These are phyloP conservation scores for Eunapius fragilis DNA, from an alignment of 37 sponge, comb jelly and placozoan species.

Conservation along the genomic window DNA sequence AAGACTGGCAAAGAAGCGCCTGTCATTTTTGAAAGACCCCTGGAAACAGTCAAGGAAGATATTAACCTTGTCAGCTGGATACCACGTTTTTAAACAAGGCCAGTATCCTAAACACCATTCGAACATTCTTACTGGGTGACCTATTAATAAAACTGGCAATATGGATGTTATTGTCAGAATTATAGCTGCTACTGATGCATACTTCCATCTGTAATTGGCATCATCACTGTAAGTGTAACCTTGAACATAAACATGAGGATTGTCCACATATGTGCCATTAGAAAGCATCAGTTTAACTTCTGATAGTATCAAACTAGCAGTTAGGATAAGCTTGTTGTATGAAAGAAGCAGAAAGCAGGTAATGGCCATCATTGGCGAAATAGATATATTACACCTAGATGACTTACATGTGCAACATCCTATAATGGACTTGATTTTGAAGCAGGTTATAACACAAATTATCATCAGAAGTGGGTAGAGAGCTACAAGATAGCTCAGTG, in stretches of 20 bases:
- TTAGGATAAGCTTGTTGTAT: slow-evolving; percentile 38
- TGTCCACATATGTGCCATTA: neutral
- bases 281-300: neutral
- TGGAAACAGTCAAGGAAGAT: slow-evolving; percentile 54
- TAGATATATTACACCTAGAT: neutral
- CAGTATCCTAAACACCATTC: neutral
- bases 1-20: slow-evolving; percentile 52
- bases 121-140: neutral
- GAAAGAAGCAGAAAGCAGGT: slow-evolving; percentile 55
- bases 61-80: slow-evolving; percentile 12
- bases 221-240: neutral
- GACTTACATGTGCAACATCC: neutral
- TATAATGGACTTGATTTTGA: neutral
- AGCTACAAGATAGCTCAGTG: slow-evolving; percentile 37
- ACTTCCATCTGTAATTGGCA: neutral
- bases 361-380: neutral
- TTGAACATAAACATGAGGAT: neutral
- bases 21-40: slow-evolving; percentile 50
- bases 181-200: neutral
- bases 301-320: slow-evolving; percentile 26
- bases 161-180: neutral
- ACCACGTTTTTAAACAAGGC: neutral
- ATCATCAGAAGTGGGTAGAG: slow-evolving; percentile 59
- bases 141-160: neutral
- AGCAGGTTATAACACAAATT: neutral